Evolutionary conservation across 2,113 vertebrate genomes (phyloP), one percentile per base, ranked within the genome.

Genomic region (Sebastes fasciatus): DNA sequence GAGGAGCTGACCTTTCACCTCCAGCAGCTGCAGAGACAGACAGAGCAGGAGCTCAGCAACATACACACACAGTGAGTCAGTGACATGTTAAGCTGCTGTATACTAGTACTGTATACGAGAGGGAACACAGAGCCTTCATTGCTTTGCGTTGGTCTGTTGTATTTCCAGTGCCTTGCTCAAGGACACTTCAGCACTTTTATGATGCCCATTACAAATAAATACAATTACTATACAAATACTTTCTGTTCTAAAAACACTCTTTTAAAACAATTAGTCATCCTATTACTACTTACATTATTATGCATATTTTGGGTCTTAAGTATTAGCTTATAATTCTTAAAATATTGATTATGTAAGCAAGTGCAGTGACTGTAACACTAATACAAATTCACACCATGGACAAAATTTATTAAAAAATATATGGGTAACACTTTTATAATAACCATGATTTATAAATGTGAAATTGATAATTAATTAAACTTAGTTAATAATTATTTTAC

Each of bases 1-100:
- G 48, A 86, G 48, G 71, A 89, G 70, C 68, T 94, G 85, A 92
- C 84, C 71, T 84, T 83, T 90, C 81, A 93, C 86, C 92, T 95
- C 51, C 80, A 74, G 81, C 88, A 94, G 81, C 88, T 93, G 45
- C 91, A 93, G 83, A 92, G 61, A 42, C 86, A 76, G 58, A 94
- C 95, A 0, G 88, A 95, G 83, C 87, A 89, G 88, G 94, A 95
- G 91, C 90, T 94, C 69, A 34, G 62, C 57, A 75, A 57, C 84
- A 86, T 93, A 12, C 70, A 46, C 13, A 72, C 84, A 64, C 93
- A 91, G 93, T 94, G 81, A 93, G 94, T 91, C 19, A 13, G 4
- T 0, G 6, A 9, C 42, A 12, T 21, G 16, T 52, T 43, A 5
- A 17, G 19, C 26, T 17, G 10, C 19, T 13, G 49, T 74, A 1